phyloP scores from a whole-genome alignment of 2,113 vertebrate species.

The Atrichornis clamosus region DNA sequence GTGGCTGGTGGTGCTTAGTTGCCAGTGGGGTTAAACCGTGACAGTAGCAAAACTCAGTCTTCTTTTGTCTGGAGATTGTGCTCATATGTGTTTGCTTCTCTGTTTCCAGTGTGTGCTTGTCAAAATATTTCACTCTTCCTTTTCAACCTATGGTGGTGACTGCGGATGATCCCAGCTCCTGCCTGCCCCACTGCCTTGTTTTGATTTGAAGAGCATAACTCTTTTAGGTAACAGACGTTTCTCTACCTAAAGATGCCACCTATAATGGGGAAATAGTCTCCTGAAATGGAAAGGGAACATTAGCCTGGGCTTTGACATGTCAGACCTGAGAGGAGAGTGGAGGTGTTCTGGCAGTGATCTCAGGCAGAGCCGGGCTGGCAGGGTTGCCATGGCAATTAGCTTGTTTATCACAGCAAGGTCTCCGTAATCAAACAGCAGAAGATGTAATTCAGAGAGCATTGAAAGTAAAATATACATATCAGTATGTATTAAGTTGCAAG shows the following conservation, averaged over 20 bases:
- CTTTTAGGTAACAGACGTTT: not conserved
- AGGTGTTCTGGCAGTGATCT: not conserved
- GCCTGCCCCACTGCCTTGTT: not conserved
- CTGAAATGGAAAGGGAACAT: not conserved
- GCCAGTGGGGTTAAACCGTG: not conserved
- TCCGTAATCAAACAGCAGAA: not conserved
- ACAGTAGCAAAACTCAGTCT: not conserved
- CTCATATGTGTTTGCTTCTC: not conserved
- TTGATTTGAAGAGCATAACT: not conserved
- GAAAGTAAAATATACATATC: not conserved
- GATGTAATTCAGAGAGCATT: not conserved
- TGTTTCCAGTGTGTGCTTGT: not conserved
- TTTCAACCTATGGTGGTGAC: not conserved
- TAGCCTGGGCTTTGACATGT: not conserved
- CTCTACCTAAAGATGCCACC: not conserved
- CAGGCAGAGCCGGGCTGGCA: not conserved
- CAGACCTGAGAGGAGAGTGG: not conserved
- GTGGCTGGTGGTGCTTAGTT: not conserved
- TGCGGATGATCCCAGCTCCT: not conserved
- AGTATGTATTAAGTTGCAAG: not conserved
- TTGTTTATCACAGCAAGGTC: slow-evolving; percentile 25
- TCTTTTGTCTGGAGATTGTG: not conserved
- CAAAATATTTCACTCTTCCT: not conserved
- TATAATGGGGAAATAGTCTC: not conserved
- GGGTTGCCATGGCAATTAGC: slow-evolving; percentile 39